Base-by-base conservation (phyloP, 2,888 invertebrate genomes). In the Eupithecia subfuscata region DNA sequence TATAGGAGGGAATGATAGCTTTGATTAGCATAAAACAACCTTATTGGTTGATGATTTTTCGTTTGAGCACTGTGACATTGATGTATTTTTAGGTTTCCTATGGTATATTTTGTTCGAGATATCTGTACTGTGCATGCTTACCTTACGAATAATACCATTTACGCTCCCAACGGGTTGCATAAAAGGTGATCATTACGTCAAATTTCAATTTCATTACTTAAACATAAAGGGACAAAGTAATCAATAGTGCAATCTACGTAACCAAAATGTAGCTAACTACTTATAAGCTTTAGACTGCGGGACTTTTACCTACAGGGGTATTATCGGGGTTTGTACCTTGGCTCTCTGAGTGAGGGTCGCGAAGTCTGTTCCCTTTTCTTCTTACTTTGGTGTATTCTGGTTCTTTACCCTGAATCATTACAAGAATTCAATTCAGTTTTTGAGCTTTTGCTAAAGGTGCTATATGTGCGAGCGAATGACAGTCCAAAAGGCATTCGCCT, bases 361-460 rank as follows among this genome's bases (percentile, higher is more conserved):
- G 95, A 75, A 97, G 95, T 85, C 97, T 95, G 81, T 96, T 96
- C 81, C 97, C 97, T 97, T 97, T 97, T 96, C 97, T 96, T 87
- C 97, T 95, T 30, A 97, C 97, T 95, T 97, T 97, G 7, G 97
- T 97, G 87, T 97, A 97, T 89, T 97, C 97, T 76, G 97, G 97
- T 88, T 97, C 97, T 94, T 97, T 97, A 83, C 95, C 96, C 96
- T 97, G 92, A 75, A 90, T 56, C 14, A 45, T 45, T 9, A 40
- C 1, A 16, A 18, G 16, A 6, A 18, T 45, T 18, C 0, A 43
- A 43, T 45, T 16, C 1, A 16, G 0, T 16, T 45, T 45, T 18
- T 16, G 0, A 45, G 16, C 16, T 45, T 45, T 45, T 14, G 18
- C 45, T 43, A 14, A 14, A 40, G 43, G 14, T 14, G 43, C 43